Base-by-base conservation (phyloP, 2,113 vertebrate species). In the Sterna hirundo region DNA sequence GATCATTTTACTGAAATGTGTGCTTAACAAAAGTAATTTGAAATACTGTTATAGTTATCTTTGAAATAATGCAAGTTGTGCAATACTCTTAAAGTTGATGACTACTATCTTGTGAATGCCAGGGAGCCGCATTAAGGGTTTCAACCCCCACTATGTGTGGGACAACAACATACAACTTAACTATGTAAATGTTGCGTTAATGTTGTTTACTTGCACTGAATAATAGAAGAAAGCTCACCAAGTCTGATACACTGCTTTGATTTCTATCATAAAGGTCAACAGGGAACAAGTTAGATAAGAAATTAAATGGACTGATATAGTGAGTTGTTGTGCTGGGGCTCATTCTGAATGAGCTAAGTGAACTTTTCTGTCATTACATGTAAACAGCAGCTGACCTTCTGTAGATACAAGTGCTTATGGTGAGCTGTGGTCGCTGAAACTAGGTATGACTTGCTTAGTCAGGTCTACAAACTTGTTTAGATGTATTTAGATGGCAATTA, bases 381-480 rank as follows among this genome's bases (percentile, higher is more conserved):
- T 92, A 91, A 93, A 93, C 55, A 93, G 84, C 71, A 91, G 26
- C 81, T 91, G 93, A 94, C 93, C 86, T 95, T 92, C 51, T 70
- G 66, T 19, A 70, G 66, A 80, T 95, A 30, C 14, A 66, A 83
- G 62, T 62, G 58, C 70, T 77, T 74, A 71, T 83, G 83, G n/a
- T 8, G 14, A 94, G 86, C 74, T 83, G 86, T 75, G 68, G 40
- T 83, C 46, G 15, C 36, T 77, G 91, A 83, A 90, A 74, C 49
- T 65, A 58, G 82, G 75, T 94, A 58, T 36, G 54, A 70, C 87
- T 95, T 93, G 66, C 58, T 87, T 86, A 70, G 60, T 94, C 71
- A 88, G 23, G 49, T 90, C 89, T 89, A 61, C 66, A 69, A 42
- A 74, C 46, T 61, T 90, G 77, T 94, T 90, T 81, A 84, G 74